Conservation (phyloP, 2,888 invertebrate species). For the Orthosia gracilis region DNA sequence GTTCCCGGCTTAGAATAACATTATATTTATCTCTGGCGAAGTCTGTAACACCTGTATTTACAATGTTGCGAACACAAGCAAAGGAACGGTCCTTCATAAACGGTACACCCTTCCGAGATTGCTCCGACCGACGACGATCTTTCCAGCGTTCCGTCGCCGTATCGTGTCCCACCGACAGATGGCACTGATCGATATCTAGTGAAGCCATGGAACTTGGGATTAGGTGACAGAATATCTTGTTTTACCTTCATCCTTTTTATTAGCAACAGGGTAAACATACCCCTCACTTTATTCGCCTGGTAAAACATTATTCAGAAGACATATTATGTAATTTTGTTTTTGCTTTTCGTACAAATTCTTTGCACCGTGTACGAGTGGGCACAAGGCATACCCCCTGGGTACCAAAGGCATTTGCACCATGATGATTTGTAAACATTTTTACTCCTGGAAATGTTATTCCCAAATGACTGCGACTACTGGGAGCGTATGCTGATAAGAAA, state of each 20-base stretch:
- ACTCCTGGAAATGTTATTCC: background rate
- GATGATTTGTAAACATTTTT: background rate
- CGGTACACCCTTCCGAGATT: background rate
- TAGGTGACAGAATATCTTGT: background rate
- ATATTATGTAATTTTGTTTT: background rate
- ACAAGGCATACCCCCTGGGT: too few species aligned
- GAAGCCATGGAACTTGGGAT: slow-evolving; percentile 31
- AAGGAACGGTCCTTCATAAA: background rate
- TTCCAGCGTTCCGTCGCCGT: background rate
- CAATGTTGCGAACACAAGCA: background rate
- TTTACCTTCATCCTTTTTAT: slow-evolving; percentile 1
- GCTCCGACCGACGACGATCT: background rate
- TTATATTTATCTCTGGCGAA: background rate
- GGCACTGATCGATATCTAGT: slow-evolving; percentile 40
- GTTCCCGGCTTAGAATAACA: background rate
- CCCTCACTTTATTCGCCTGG: background rate
- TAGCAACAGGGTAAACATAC: slow-evolving; percentile 7
- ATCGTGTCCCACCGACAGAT: slow-evolving; percentile 32
- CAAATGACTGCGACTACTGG: too few species aligned
- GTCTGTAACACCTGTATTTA: slow-evolving; percentile 10
- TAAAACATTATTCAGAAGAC: background rate
- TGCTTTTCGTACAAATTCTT: too few species aligned
- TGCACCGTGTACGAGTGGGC: too few species aligned
- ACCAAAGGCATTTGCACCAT: background rate
- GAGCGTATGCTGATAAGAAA: background rate